A percentile compares a stretch with the other conserved stretches of the same genome.
These are phyloP conservation scores for Sanderia malayensis DNA, from an alignment of 30 jellyfish, hydroid and myxozoan species.

Conservation along the genomic window DNA sequence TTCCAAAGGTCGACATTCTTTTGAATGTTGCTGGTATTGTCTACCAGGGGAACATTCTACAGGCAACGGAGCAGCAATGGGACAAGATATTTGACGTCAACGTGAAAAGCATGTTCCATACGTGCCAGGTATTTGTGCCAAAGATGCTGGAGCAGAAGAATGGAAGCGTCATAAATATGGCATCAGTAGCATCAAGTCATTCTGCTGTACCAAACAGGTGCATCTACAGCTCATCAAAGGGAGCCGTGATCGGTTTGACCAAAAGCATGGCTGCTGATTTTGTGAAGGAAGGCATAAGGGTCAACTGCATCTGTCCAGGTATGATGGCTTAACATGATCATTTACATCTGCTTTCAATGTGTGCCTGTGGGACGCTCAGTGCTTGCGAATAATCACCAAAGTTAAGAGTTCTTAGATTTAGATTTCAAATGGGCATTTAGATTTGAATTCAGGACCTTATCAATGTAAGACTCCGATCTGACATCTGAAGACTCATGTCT, in stretches of 20 bases:
- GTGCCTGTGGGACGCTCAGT: neutral
- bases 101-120: slow-evolving; percentile 57
- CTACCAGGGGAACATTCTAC: slow-evolving; percentile 38
- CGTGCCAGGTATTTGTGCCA: slow-evolving; percentile 58
- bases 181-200: slow-evolving; percentile 74
- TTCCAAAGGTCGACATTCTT: slow-evolving; percentile 55
- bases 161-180: slow-evolving; percentile 63
- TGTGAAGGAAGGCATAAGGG: slow-evolving; percentile 63
- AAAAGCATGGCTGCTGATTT: slow-evolving; percentile 74
- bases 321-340: neutral
- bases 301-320: slow-evolving; percentile 81
- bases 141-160: slow-evolving; percentile 53
- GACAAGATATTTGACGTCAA: slow-evolving; percentile 60
- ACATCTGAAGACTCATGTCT: too few species aligned
- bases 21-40: slow-evolving; percentile 72
- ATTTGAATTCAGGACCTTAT: neutral
- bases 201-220: slow-evolving; percentile 66
- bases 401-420: neutral
- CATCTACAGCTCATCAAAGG: slow-evolving; percentile 61
- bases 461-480: neutral
- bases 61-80: slow-evolving; percentile 56
- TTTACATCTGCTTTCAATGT: too few species aligned
- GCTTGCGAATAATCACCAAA: neutral
- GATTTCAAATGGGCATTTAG: neutral
- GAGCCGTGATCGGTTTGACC: slow-evolving; percentile 72